Evolutionary conservation across 2,888 invertebrate species (phyloP), one percentile per base, ranked within the genome.

Genomic region (Metallyticus violacea): DNA sequence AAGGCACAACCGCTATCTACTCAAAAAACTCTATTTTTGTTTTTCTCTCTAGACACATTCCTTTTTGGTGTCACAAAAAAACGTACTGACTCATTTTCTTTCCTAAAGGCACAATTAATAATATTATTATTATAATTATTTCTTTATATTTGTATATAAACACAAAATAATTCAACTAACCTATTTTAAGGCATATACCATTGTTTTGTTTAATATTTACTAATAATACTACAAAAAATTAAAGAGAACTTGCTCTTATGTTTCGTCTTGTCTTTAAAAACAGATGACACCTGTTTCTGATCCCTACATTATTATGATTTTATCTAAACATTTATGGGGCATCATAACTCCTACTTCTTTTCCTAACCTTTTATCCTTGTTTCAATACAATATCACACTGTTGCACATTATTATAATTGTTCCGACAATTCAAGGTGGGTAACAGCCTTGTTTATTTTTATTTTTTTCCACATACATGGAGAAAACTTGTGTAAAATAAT

Each of bases 191-290:
- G 86, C 86, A 86, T 78, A 86, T 86, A 86, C 79, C 82, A 85
- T 81, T 83, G 62, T 86, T 86, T 77, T 79, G 81, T 85, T 78
- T 83, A 86, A 86, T 88, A 88, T 86, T 84, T 86, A 79, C 88
- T 88, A 88, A 85, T 88, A 88, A 88, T 88, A 88, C 88, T 88
- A 88, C 85, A 85, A 77, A 62, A 82, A 88, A 85, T 82, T 85
- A 86, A 86, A 86, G 82, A 83, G 81, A 87, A 83, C 83, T 77
- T 83, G 83, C 83, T 83, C 83, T 83, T 77, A 25, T 83, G 40
- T 62, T 62, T 62, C 77, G 25, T 86, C 81, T 62, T 28, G 79
- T 87, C 80, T 86, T 81, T 85, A 78, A 85, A 87, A 85, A 85
- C 81, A 81, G 85, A 83, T 78, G 40, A 30, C 27, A 81, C 26